Evolutionary conservation across 2,113 vertebrate species (phyloP), one percentile per base, ranked within the genome.

Genomic region (Raja brachyura): DNA sequence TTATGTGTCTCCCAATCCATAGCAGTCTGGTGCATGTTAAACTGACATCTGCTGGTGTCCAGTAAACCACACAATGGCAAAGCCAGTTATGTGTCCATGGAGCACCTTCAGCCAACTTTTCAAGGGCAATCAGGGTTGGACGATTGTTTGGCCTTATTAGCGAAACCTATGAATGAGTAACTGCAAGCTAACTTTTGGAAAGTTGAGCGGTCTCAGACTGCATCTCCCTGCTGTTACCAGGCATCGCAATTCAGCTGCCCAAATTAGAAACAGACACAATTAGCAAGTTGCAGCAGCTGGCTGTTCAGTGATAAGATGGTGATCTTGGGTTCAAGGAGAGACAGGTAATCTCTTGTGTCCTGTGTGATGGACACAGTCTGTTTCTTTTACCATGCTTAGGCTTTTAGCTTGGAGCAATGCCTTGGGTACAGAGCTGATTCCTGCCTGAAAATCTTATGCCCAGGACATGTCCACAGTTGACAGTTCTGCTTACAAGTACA

Each of bases 311-410:
- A 88, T 88, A 88, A 88, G 83, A 66, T 61, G 61, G 83, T 63
- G 59, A 88, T 63, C 83, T 88, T 88, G 83, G 14, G 59, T 88
- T 88, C 83, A 88, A n/a, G 59, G n/a, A 88, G 61, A 88, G 83
- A 88, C 83, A 88, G 59, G 83, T 88, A 66, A 63, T 88, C 83
- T 61, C 83, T 88, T n/a, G 83, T 88, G 83, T 31, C 83, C 59
- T 61, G 16, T 31, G 31, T 88, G 83, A 88, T 66, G 83, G 83
- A 88, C 83, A 63, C 83, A 88, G 14, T 28, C n/a, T 88, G 83
- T 88, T 61, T 13, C 83, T 88, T 66, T 63, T 88, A 88, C 83
- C 83, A 88, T 31, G 28, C 59, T 88, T 63, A 88, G 63, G 83
- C 61, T 66, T 88, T 88, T 88, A 61, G 83, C 83, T 88, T 28